These are phyloP conservation scores for Enhydra lutris DNA, from an alignment of 2,113 vertebrate genomes.

Conservation along the genomic window DNA sequence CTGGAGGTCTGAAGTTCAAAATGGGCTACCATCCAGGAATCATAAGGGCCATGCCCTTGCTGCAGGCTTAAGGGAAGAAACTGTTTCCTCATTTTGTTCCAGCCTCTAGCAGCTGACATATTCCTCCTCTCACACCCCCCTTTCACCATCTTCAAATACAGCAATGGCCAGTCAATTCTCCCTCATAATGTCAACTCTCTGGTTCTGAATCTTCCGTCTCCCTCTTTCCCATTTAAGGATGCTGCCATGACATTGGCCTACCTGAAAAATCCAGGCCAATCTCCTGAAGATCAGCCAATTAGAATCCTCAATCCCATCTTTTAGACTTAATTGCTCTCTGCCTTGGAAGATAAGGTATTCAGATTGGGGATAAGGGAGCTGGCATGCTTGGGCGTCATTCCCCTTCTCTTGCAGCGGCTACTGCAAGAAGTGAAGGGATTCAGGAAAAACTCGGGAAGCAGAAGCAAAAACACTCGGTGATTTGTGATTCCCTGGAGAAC, in stretches of 20 bases:
- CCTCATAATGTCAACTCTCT: not conserved
- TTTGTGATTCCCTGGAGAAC: not conserved
- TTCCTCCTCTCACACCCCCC: not conserved
- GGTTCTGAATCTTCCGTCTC: not conserved
- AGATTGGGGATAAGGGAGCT: not conserved
- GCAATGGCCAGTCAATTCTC: not conserved
- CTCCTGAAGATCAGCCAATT: not conserved
- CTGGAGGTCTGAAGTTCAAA: not conserved
- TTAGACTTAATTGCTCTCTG: not conserved
- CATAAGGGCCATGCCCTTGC: not conserved
- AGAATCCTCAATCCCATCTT: not conserved
- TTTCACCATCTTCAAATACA: not conserved
- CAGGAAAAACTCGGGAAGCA: not conserved
- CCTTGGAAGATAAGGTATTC: not conserved
- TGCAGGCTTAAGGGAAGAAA: not conserved
- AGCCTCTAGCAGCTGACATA: not conserved
- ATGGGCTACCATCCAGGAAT: not conserved
- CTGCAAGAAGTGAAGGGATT: not conserved
- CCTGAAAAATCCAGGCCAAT: not conserved
- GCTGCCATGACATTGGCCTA: not conserved
- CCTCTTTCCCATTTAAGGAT: not conserved
- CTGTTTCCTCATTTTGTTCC: not conserved
- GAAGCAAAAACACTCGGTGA: not conserved
- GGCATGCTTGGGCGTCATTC: not conserved
- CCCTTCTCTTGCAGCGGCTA: not conserved